Evolutionary conservation across 2,888 invertebrate species (phyloP).

Genomic region (Muschampia plurimacula): DNA sequence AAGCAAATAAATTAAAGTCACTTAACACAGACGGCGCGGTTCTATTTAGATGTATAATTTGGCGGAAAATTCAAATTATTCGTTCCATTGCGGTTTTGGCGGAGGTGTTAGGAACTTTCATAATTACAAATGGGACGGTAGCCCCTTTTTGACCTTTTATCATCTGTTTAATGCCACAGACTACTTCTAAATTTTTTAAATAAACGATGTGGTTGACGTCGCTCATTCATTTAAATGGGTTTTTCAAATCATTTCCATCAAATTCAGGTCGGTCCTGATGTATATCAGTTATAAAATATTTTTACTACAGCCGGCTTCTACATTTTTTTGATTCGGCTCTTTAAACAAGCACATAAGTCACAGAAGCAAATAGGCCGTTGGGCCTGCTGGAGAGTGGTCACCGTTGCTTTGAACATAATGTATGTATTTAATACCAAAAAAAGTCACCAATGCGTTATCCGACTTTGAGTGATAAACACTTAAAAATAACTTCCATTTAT

Average conservation of each 20-base stretch:
- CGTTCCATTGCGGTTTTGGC: constrained; percentile 22
- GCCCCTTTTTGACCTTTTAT: constrained; percentile 1
- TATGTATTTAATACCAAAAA: not conserved
- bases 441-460: not conserved
- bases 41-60: constrained; percentile 18
- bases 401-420: no score
- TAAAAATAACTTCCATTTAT: not conserved
- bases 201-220: not conserved
- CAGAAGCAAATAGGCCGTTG: no score
- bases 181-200: constrained; percentile 6
- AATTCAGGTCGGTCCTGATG: not conserved
- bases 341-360: not conserved
- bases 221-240: not conserved
- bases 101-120: constrained; percentile 16
- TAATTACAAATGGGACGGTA: constrained; percentile 6
- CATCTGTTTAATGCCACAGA: constrained; percentile 3
- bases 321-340: not conserved
- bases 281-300: not conserved
- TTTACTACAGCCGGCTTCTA: not conserved
- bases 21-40: not conserved
- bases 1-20: not conserved
- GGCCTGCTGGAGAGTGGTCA: no score
- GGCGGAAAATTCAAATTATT: constrained; percentile 26
- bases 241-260: not conserved
- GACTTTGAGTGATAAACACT: not conserved